phyloP scores from a whole-genome alignment of 2,888 invertebrate species.

The Graphium colonna region DNA sequence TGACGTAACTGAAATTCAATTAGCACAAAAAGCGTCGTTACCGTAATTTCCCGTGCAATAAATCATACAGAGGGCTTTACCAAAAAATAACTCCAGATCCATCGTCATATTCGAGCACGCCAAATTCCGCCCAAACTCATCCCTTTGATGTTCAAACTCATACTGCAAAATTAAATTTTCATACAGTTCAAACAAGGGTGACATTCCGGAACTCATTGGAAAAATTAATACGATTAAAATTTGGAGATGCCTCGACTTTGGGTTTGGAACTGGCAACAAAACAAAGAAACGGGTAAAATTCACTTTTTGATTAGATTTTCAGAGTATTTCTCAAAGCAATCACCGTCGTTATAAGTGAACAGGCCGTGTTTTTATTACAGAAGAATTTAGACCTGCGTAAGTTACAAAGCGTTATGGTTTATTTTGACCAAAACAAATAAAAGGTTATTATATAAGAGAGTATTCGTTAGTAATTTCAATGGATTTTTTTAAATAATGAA shows the following conservation, averaged over 20 bases:
- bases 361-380: neutral
- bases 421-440: no score
- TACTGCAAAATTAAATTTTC: constrained; percentile 19
- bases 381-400: neutral
- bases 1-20: no score
- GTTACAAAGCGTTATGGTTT: neutral
- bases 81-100: constrained; percentile 4
- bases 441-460: no score
- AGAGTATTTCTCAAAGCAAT: no score
- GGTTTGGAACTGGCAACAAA: constrained; percentile 5
- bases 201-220: constrained; percentile 10
- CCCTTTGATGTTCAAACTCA: constrained; percentile 21
- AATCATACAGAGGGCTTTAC: neutral
- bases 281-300: neutral
- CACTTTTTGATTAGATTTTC: neutral
- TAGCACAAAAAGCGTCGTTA: no score
- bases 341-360: neutral
- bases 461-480: no score
- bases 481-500: no score
- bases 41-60: no score
- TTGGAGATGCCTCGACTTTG: no score
- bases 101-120: constrained; percentile 5
- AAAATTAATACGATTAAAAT: constrained; percentile 13
- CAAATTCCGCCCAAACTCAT: constrained; percentile 1
- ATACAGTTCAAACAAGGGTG: no score